Evolutionary conservation across 2,113 vertebrate genomes (phyloP).

Genomic region (Chaetodon trifascialis): DNA sequence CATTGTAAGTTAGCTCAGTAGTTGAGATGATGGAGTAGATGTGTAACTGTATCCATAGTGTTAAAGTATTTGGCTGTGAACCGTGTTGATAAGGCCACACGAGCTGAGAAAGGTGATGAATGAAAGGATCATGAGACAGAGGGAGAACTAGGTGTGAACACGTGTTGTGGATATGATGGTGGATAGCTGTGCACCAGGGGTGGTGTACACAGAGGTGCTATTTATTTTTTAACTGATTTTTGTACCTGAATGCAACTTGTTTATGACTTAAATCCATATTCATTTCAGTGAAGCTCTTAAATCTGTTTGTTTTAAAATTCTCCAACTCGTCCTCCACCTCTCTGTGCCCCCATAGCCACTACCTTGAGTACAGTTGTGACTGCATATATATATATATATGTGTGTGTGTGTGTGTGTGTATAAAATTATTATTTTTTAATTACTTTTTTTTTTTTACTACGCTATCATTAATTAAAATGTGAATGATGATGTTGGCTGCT

Average conservation of each 20-base stretch:
- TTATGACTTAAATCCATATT: neutral
- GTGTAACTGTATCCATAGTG: constrained; percentile 6
- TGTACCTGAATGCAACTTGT: neutral
- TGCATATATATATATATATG: too few relatives aligned
- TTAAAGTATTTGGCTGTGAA: constrained; percentile 17
- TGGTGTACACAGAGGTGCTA: neutral
- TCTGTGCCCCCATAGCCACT: neutral
- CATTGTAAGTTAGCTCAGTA: constrained; percentile 39
- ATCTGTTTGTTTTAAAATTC: neutral
- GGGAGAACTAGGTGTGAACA: constrained; percentile 10
- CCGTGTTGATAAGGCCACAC: neutral
- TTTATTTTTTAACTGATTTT: neutral
- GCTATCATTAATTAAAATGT: neutral
- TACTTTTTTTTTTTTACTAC: neutral
- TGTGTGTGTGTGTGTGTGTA: too few relatives aligned
- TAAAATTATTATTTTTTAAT: too few relatives aligned
- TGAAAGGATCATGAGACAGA: constrained; percentile 34
- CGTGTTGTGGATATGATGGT: neutral
- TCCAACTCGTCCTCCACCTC: neutral
- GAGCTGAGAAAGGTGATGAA: neutral
- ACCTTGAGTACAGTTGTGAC: neutral
- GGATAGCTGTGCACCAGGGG: too few relatives aligned
- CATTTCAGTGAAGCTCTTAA: neutral
- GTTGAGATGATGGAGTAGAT: constrained; percentile 20
- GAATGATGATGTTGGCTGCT: neutral